Evolutionary conservation across 2,797 vertebrate genomes (phyloP).

Genomic region (Chloroceryle inda): DNA sequence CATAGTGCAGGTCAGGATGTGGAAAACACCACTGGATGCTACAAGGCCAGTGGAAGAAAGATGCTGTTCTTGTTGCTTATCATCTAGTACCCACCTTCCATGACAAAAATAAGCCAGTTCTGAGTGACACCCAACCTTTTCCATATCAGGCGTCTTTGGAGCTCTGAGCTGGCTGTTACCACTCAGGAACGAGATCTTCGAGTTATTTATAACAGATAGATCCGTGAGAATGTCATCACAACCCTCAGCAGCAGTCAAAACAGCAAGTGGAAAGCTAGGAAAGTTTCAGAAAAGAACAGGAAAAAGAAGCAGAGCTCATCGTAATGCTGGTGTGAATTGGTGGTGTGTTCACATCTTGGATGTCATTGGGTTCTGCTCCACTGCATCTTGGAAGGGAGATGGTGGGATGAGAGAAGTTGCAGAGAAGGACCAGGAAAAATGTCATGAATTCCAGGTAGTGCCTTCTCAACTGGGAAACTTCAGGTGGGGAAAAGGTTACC

Average conservation of each 20-base stretch:
- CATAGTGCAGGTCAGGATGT: not conserved
- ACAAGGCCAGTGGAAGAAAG: not conserved
- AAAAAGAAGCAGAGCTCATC: not conserved
- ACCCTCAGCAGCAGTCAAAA: slow-evolving; percentile 31
- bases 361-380: not conserved
- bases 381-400: fast-evolving
- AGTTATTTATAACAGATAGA: not conserved
- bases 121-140: not conserved
- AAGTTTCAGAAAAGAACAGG: not conserved
- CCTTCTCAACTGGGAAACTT: not conserved
- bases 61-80: not conserved
- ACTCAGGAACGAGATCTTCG: not conserved
- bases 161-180: not conserved
- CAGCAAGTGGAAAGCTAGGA: not conserved
- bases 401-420: not conserved
- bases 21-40: not conserved
- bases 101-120: not conserved
- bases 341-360: not conserved
- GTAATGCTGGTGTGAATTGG: not conserved
- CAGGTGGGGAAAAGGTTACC: not conserved
- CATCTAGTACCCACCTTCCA: not conserved
- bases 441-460: not conserved
- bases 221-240: not conserved
- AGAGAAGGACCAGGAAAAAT: not conserved
- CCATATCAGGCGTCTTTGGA: not conserved